Conservation (phyloP, 1,140 invertebrate species). For the Temnothorax nylanderi region DNA sequence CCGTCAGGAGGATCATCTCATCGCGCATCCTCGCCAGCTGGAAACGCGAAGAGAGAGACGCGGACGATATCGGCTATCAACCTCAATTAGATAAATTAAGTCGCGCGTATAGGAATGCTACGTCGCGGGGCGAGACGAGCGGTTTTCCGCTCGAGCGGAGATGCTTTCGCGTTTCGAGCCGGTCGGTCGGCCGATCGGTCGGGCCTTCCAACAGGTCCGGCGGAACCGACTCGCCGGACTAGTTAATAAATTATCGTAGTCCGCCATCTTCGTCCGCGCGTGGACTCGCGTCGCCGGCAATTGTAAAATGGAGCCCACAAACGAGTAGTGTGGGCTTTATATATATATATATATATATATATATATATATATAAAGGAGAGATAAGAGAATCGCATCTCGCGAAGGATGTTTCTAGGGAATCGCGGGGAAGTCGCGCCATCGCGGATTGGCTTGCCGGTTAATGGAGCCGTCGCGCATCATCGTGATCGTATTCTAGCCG, state of each 20-base stretch:
- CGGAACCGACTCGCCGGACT: conserved; percentile 79
- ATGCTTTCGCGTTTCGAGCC: conserved; percentile 43
- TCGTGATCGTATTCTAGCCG: not conserved
- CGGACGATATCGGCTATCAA: conserved; percentile 4
- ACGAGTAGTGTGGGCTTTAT: not conserved
- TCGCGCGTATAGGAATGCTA: conserved; percentile 25
- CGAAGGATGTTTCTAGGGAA: not conserved
- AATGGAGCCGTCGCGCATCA: conserved; percentile 41
- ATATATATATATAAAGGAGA: not conserved
- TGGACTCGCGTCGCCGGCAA: conserved; percentile 32
- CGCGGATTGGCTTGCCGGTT: not conserved
- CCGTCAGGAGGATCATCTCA: not conserved
- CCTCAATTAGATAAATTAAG: conserved; percentile 37
- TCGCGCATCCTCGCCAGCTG: not conserved
- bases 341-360: not conserved
- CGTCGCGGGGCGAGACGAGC: not conserved
- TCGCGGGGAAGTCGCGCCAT: not conserved
- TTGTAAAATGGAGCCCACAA: conserved; percentile 50
- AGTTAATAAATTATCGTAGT: conserved; percentile 84
- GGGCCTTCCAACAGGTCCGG: conserved; percentile 72
- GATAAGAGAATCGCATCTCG: not conserved
- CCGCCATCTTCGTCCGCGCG: conserved; percentile 77
- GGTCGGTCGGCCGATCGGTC: not conserved
- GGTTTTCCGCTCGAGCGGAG: conserved; percentile 38
- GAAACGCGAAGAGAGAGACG: not conserved